Base-by-base conservation (phyloP, 2,888 invertebrate genomes). In the Heteromurus nitidus region DNA sequence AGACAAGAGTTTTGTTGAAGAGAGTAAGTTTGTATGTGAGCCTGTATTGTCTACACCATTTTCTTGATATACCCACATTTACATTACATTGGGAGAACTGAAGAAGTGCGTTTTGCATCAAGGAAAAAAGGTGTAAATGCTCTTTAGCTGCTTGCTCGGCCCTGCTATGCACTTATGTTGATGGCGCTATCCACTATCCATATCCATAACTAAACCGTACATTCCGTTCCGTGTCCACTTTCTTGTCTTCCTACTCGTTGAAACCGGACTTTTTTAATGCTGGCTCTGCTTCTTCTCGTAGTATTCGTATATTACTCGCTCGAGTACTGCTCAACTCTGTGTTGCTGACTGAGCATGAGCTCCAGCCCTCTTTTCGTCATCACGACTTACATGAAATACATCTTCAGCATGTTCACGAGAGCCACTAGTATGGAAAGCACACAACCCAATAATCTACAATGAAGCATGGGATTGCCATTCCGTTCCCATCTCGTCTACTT, bases 291-390 rank as follows among this genome's bases (percentile, higher is more conserved):
- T 20, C 28, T 62, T n/a, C n/a, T n/a, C n/a, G n/a, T n/a, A 47
- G 58, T 30, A 53, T 30, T 55, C 7, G 3, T 69, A 26, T 50
- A 22, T 42, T 75, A 67, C 75, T 28, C 42, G 65, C 13, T 9
- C 36, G 36, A 30, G 62, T 64, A 74, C 42, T 64, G 55, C 64
- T 30, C 73, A 64, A 64, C 47, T 47, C 64, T 13, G 26, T 55
- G 55, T 55, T 55, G 67, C 30, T 69, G 76, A 64, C 80, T 80
- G 80, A 74, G 80, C 80, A 80, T 80, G 80, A 80, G 80, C 80
- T 74, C 80, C 73, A 65, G 64, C 80, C 73, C 79, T 24, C 64
- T 79, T 65, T 31, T 44, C 75, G 75, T 75, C 75, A 55, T 75
- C 67, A 28, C 22, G 28, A 16, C 60, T 28, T 28, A 70, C 20